Evolutionary conservation across 30 jellyfish, hydroid and myxozoan genomes (phyloP).

Genomic region (Mastigias papua): DNA sequence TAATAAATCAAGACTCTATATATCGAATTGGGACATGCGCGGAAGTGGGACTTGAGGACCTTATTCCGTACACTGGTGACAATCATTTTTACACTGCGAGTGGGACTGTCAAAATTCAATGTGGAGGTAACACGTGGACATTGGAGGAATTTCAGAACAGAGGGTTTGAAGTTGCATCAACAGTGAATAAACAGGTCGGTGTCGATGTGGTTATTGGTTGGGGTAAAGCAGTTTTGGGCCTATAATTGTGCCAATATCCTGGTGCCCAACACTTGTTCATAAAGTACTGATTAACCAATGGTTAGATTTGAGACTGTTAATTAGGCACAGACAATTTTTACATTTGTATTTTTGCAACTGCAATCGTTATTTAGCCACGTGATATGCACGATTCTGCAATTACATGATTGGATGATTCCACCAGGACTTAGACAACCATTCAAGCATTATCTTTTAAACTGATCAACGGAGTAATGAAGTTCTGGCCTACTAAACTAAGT

Average conservation of each 20-base stretch:
- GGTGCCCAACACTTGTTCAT: not conserved
- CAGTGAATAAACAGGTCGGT: conserved; percentile 46
- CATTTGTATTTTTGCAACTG: too few relatives aligned
- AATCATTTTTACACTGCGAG: conserved; percentile 84
- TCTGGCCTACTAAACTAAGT: too few relatives aligned
- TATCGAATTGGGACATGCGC: conserved; percentile 87
- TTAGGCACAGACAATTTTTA: too few relatives aligned
- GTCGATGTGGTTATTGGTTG: conserved; percentile 68
- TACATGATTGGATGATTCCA: too few relatives aligned
- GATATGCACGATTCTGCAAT: too few relatives aligned
- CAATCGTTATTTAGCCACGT: too few relatives aligned
- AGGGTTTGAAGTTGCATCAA: conserved; percentile 80
- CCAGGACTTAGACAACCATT: too few relatives aligned
- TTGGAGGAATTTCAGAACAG: conserved; percentile 79
- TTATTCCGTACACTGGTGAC: conserved; percentile 79
- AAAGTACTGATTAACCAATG: not conserved
- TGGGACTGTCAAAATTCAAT: conserved; percentile 70
- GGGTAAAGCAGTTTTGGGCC: conserved; percentile 84
- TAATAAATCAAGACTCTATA: conserved; percentile 53
- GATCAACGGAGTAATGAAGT: too few relatives aligned
- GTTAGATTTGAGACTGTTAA: too few relatives aligned
- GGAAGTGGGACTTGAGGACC: conserved; percentile 60
- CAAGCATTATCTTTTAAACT: too few relatives aligned
- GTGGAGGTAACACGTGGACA: conserved; percentile 87
- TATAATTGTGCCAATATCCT: too few relatives aligned